These are phyloP conservation scores for Myotis daubentonii DNA, from an alignment of 2,797 vertebrate genomes.

Conservation along the genomic window DNA sequence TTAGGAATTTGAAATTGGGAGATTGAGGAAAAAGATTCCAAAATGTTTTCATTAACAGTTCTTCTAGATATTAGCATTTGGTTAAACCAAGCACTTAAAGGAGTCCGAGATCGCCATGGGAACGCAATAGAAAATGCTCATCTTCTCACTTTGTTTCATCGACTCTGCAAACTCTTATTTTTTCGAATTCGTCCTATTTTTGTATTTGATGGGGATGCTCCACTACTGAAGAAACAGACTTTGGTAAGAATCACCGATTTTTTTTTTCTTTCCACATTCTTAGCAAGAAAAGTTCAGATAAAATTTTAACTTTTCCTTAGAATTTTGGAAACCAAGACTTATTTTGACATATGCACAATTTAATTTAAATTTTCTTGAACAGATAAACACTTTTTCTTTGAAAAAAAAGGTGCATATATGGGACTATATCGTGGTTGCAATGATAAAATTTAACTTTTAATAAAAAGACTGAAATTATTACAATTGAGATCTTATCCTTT, in stretches of 20 bases:
- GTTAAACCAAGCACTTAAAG: constrained; percentile 98
- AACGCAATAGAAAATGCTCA: constrained; percentile 93
- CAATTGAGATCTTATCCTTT: not conserved
- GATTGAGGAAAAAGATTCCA: not conserved
- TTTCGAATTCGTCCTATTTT: constrained; percentile 96
- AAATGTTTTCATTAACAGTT: constrained; percentile 82
- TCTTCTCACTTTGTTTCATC: constrained; percentile 96
- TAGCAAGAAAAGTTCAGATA: not conserved
- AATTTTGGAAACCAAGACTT: not conserved
- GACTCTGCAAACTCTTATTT: constrained; percentile 97
- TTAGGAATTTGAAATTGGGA: not conserved
- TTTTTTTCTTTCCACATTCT: not conserved
- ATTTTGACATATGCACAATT: not conserved
- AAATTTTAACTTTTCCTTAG: not conserved
- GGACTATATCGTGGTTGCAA: not conserved
- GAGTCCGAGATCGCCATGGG: constrained; percentile 92
- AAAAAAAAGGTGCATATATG: not conserved
- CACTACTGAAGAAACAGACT: constrained; percentile 96
- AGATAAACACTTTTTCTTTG: not conserved
- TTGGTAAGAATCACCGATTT: constrained; percentile 87
- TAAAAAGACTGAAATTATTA: constrained; percentile 1
- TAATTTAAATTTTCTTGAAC: constrained; percentile 29
- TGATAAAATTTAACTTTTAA: constrained; percentile 29
- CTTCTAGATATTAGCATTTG: constrained; percentile 97
- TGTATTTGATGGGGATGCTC: constrained; percentile 97